Evolutionary conservation across 2,888 invertebrate genomes (phyloP).

Genomic region (Perdita meconis): DNA sequence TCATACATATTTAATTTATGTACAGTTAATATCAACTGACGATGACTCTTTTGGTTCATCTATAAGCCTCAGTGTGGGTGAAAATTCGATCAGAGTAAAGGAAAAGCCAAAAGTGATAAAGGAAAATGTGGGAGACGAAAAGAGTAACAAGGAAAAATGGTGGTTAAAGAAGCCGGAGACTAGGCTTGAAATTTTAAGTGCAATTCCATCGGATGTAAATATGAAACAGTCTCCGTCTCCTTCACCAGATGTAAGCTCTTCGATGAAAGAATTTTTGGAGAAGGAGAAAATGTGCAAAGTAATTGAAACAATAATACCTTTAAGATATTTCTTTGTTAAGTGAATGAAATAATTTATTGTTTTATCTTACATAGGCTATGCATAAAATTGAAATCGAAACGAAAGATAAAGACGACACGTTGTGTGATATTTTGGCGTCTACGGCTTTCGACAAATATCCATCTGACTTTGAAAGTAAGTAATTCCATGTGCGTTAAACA

Average conservation of each 20-base stretch:
- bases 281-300: constrained; percentile 81
- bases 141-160: constrained; percentile 70
- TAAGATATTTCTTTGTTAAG: not conserved
- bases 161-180: constrained; percentile 77
- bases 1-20: constrained; percentile 12
- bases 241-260: constrained; percentile 78
- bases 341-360: not conserved
- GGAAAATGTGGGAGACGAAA: constrained; percentile 37
- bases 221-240: constrained; percentile 62
- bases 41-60: constrained; percentile 78
- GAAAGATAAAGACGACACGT: constrained; percentile 78
- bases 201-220: constrained; percentile 57
- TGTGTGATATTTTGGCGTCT: constrained; percentile 80
- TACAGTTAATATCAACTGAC: constrained; percentile 63
- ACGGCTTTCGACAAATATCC: constrained; percentile 80
- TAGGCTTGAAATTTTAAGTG: constrained; percentile 63
- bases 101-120: constrained; percentile 70
- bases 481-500: not conserved
- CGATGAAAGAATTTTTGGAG: constrained; percentile 81
- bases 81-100: constrained; percentile 77
- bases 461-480: constrained; percentile 82
- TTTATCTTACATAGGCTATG: constrained; percentile 61
- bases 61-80: constrained; percentile 77
- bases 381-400: constrained; percentile 72
- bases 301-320: constrained; percentile 23